A percentile compares a stretch with the other conserved stretches of the same genome.
Evolutionary conservation across 2,113 vertebrate genomes (phyloP).

Genomic region (Amphiprion ocellaris): DNA sequence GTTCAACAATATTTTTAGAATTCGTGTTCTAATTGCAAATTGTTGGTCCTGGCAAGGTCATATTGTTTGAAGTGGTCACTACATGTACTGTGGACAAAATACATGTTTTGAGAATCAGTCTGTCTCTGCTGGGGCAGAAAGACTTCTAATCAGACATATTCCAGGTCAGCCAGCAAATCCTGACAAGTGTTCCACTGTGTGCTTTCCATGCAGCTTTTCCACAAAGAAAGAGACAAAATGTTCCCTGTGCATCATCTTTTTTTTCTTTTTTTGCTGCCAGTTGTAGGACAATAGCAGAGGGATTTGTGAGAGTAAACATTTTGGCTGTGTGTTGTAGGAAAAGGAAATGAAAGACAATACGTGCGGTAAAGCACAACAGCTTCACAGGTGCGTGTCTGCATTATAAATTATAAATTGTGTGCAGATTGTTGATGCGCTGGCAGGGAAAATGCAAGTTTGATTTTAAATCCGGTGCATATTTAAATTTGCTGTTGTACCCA

Average conservation of each 20-base stretch:
- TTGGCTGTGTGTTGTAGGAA: conserved; percentile 32
- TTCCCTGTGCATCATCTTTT: conserved; percentile 11
- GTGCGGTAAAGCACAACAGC: conserved; percentile 9
- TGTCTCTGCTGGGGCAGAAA: conserved; percentile 4
- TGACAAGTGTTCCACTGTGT: conserved; percentile 16
- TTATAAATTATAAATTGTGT: conserved; percentile 56
- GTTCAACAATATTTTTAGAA: neutral
- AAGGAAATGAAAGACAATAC: conserved; percentile 51
- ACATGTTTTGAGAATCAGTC: too few relatives aligned
- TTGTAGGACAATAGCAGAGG: conserved; percentile 24
- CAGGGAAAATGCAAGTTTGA: neutral
- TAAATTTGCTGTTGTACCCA: neutral
- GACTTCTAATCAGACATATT: conserved; percentile 28
- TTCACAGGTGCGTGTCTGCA: conserved; percentile 29
- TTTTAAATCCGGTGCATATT: neutral
- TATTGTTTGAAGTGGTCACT: neutral
- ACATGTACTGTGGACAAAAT: neutral
- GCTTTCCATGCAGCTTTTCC: conserved; percentile 35
- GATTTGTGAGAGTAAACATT: conserved; percentile 42
- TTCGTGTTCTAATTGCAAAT: neutral
- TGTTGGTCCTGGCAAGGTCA: neutral
- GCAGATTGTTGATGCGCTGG: conserved; percentile 21
- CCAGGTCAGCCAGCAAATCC: conserved; percentile 22
- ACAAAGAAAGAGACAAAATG: conserved; percentile 35
- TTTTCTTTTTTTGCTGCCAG: neutral